Evolutionary conservation across 2,888 invertebrate species (phyloP).

Genomic region (Epinotia ramella): DNA sequence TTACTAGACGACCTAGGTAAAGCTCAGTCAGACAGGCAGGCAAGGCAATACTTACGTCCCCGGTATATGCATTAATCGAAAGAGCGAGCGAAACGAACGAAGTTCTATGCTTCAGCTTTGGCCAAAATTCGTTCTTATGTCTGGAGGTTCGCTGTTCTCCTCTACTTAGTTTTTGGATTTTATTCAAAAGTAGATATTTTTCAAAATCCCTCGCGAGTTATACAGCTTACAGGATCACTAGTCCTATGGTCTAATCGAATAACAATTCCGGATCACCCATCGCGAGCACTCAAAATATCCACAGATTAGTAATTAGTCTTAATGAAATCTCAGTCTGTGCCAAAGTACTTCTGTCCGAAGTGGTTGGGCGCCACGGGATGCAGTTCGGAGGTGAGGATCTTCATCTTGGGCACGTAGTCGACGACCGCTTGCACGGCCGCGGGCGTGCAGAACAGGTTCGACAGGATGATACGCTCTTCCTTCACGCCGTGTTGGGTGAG

Average conservation of each 20-base stretch:
- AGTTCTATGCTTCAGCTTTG: no score
- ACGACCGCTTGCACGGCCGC: constrained; percentile 93
- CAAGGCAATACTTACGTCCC: neutral
- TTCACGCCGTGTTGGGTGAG: constrained; percentile 97
- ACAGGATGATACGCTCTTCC: constrained; percentile 97
- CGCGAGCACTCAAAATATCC: no score
- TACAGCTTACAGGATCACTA: no score
- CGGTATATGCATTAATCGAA: neutral
- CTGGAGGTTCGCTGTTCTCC: no score
- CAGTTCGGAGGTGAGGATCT: constrained; percentile 97
- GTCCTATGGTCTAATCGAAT: no score
- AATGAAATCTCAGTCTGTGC: constrained; percentile 92
- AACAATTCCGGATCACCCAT: no score
- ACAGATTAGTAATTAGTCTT: neutral
- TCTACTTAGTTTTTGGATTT: no score
- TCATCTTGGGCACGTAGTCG: constrained; percentile 95
- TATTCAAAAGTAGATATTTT: no score
- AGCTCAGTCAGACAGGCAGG: neutral
- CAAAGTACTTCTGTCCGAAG: constrained; percentile 99
- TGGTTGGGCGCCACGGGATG: constrained; percentile 98
- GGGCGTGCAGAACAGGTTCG: constrained; percentile 98
- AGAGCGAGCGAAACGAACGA: no score
- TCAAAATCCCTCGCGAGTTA: no score
- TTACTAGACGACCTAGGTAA: no score
- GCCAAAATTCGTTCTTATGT: no score